A percentile compares a stretch with the other conserved stretches of the same genome.
Evolutionary conservation across 2,113 vertebrate species (phyloP).

Genomic region (Spheniscus mendiculus): DNA sequence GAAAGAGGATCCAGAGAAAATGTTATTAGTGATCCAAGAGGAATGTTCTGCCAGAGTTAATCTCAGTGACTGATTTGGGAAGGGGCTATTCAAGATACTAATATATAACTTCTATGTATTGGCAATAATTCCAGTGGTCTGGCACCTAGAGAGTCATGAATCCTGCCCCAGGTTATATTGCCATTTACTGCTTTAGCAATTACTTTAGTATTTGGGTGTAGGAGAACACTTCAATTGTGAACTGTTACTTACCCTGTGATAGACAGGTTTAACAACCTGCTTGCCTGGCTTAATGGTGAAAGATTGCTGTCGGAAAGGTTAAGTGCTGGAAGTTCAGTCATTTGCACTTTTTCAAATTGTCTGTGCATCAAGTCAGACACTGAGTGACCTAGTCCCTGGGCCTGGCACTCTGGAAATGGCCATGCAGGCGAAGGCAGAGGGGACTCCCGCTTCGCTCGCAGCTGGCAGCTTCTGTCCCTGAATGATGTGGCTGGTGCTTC

Average conservation of each 20-base stretch:
- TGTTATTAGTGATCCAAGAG: neutral
- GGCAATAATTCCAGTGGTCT: neutral
- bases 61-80: neutral
- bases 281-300: neutral
- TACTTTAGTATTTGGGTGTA: neutral
- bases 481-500: neutral
- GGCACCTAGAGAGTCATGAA: neutral
- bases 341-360: neutral
- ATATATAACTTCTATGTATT: neutral
- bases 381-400: neutral
- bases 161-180: neutral
- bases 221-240: neutral
- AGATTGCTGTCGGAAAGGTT: neutral
- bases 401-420: neutral
- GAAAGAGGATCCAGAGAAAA: neutral
- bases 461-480: neutral
- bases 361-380: neutral
- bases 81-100: neutral
- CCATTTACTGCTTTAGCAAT: slow-evolving; percentile 1
- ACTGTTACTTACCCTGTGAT: neutral
- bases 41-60: neutral
- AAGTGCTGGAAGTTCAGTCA: neutral
- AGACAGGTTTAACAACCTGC: slow-evolving; percentile 5
- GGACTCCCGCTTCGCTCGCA: neutral
- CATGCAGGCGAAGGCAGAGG: neutral